Percentiles rank a stretch among this genome's conserved stretches.
Evolutionary conservation across 2,888 invertebrate species (phyloP).

Genomic region (Agrochola lota): DNA sequence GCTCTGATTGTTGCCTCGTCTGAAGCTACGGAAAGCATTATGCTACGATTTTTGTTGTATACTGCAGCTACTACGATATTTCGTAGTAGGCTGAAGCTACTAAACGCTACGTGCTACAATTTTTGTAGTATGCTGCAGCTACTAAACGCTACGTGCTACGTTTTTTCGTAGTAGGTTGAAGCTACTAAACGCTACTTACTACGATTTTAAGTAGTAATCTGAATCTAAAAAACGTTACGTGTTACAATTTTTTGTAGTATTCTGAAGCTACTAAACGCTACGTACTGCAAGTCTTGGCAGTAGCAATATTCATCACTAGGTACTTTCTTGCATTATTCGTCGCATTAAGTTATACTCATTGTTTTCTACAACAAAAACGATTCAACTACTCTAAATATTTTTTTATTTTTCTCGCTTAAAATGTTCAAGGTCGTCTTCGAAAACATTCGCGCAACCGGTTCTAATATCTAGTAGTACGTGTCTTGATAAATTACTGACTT

Average conservation of each 20-base stretch:
- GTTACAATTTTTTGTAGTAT: neutral
- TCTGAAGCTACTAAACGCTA: neutral
- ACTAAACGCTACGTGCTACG: neutral
- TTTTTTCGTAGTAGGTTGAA: neutral
- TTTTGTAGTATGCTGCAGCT: neutral
- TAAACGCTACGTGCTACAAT: neutral
- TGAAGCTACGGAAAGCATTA: neutral
- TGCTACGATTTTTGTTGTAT: neutral
- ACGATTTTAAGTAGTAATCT: neutral
- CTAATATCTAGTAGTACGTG: constrained; percentile 10
- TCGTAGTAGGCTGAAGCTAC: too few relatives aligned
- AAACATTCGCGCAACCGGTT: constrained; percentile 36
- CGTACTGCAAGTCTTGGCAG: neutral
- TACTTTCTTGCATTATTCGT: neutral
- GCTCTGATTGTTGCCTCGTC: neutral
- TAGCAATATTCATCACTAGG: neutral
- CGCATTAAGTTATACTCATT: neutral
- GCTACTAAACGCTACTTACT: neutral
- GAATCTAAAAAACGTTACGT: neutral
- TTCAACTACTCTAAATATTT: neutral
- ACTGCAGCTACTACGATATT: neutral
- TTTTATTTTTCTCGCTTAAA: constrained; percentile 15
- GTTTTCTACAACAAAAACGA: constrained; percentile 15
- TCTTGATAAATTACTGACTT: constrained; percentile 1
- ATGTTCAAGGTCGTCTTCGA: constrained; percentile 37